Base-by-base conservation (phyloP, 2,888 invertebrate species). In the Tribolium freemani region DNA sequence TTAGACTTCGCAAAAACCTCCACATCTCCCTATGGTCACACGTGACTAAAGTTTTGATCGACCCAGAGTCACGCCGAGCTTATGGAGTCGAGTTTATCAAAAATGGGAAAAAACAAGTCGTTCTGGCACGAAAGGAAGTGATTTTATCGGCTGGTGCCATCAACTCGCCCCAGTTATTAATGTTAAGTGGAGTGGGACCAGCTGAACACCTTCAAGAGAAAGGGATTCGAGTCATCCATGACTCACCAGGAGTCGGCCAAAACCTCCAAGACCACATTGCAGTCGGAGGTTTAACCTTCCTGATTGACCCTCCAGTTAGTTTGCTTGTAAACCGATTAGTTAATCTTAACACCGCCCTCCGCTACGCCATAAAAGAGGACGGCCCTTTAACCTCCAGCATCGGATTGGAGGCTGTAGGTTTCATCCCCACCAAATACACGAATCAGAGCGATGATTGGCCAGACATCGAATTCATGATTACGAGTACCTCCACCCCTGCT, bases 211-310 rank as follows among this genome's bases (percentile, higher is more conserved):
- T 96, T 2, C 84, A 89, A 74, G 90, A 94, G 76, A 88, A 93
- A 6, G 93, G 93, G 0, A 89, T 96, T 16, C 13, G 92, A 6
- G 90, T 95, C 46, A 88, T 96, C 3, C 91, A 91, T 31, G 91
- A 95, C 86, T 89, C 92, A 38, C 94, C 94, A 0, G 95, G 95
- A 1, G 96, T 96, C 0, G 96, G 96, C 0, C 90, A 90, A 83
- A 96, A 96, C 85, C 88, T 96, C 46, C 96, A 96, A 86, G 96
- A 96, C 86, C 96, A 96, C 84, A 95, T 96, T 60, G 95, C 96
- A 0, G 91, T 95, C 0, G 96, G 96, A 0, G 96, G 96, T 0
- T 84, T 96, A 10, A 90, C 92, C 1, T 97, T 96, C 82, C 87
- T 92, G 53, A 91, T 96, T 51, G 95, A 96, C 83, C 90, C 93